These are phyloP conservation scores for Drosophila tripunctata DNA, from an alignment of 2,888 invertebrate species.

Conservation along the genomic window DNA sequence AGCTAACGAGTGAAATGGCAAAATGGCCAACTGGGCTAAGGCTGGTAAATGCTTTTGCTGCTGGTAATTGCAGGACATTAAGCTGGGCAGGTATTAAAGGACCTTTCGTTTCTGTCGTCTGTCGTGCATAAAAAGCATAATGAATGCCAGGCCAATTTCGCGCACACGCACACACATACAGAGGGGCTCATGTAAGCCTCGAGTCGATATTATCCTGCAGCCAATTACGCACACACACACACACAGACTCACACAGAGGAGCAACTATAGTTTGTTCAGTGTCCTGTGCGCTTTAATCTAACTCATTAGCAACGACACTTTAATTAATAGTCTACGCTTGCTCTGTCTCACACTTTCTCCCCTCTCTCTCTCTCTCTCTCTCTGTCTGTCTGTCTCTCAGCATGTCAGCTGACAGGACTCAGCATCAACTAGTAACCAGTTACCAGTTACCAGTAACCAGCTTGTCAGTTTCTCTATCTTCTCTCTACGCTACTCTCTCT, in stretches of 20 bases:
- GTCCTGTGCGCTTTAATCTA: constrained; percentile 60
- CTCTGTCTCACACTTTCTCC: not conserved
- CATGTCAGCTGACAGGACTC: constrained; percentile 22
- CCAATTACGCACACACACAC: constrained; percentile 52
- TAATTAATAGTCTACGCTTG: constrained; percentile 60
- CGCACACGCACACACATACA: constrained; percentile 13
- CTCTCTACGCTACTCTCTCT: not conserved
- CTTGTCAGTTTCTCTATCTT: not conserved
- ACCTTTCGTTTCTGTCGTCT: constrained; percentile 8
- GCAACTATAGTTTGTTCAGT: not conserved
- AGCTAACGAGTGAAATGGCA: constrained; percentile 1
- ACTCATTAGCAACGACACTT: constrained; percentile 74
- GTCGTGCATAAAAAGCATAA: constrained; percentile 52
- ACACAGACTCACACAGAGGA: not conserved
- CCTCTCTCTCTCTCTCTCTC: not conserved
- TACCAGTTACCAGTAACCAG: not conserved
- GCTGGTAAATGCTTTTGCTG: constrained; percentile 18
- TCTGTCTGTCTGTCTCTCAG: constrained; percentile 11
- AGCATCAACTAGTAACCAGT: constrained; percentile 11
- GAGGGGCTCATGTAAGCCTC: constrained; percentile 16
- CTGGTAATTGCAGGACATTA: constrained; percentile 42
- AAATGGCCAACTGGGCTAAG: not conserved
- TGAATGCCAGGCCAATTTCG: constrained; percentile 35
- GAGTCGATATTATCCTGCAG: constrained; percentile 52
- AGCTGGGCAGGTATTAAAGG: constrained; percentile 42